Evolutionary conservation across 2,888 invertebrate genomes (phyloP), one percentile per base, ranked within the genome.

Genomic region (Melanostoma scalare): DNA sequence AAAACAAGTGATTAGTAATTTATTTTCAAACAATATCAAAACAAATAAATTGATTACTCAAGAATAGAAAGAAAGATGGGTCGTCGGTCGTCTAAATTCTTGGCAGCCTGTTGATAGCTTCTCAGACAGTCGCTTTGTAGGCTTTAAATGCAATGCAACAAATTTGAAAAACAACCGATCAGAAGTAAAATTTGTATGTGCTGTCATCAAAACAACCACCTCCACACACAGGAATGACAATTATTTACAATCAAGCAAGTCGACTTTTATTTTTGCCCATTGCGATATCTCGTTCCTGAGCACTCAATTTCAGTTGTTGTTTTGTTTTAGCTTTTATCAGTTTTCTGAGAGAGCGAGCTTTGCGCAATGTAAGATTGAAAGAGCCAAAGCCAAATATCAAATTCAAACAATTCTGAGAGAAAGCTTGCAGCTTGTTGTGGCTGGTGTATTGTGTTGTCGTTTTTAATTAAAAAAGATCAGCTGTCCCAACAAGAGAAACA

Each of bases 1-100:
- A 42, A 67, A 52, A 30, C 5, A 72, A 74, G 33, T 68, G 58
- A 46, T 6, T 9, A 31, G 44, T 4, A 44, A 60, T 33, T 36
- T 46, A 6, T 10, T 10, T 31, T 2, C 20, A 48, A 31, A 38
- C 20, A 10, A 31, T 38, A 30, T 8, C 8, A 4, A 36, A 50
- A 50, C 9, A 46, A 56, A 63, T 2, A 56, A 9, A 30, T 56
- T 46, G 9, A 63, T 55, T 61, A 81, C 67, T 82, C 44, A 40
- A 33, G 30, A 30, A 20, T 30, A 50, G 31, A 31, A 6, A 5
- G 38, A 31, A 30, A 38, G 20, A 44, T 10, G n/a, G 1, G 31
- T 33, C 35, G 33, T 33, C 6, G 10, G 10, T 20, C 4, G 20
- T 46, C 44, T 60, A 3, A 33, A 38, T 55, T 44, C 4, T 61